Percentiles rank a stretch among this genome's conserved stretches.
Evolutionary conservation across 30 jellyfish, hydroid and myxozoan species (phyloP).

Genomic region (Turritopsis rubra): DNA sequence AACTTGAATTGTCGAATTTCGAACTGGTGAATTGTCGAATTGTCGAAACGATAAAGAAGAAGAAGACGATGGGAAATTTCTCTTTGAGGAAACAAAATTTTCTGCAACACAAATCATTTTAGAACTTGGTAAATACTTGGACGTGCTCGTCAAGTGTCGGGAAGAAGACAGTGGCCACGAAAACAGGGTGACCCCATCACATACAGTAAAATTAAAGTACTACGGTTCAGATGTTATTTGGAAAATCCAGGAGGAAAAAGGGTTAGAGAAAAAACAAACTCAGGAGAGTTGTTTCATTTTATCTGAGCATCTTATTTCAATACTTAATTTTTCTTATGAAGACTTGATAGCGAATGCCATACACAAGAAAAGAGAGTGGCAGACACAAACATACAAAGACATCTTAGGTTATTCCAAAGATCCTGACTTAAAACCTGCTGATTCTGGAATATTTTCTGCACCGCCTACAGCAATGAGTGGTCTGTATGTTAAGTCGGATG

Average conservation of each 20-base stretch:
- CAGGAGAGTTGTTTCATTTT: neutral
- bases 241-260: neutral
- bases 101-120: slow-evolving; percentile 65
- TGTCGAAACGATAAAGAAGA: slow-evolving; percentile 30
- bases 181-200: neutral
- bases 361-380: slow-evolving; percentile 57
- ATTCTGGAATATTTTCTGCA: slow-evolving; percentile 33
- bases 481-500: neutral
- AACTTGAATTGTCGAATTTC: neutral
- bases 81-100: slow-evolving; percentile 68
- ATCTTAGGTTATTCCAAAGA: slow-evolving; percentile 23
- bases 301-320: neutral
- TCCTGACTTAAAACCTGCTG: slow-evolving; percentile 28
- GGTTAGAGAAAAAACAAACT: too few species aligned
- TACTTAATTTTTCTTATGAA: slow-evolving; percentile 34
- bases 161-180: neutral
- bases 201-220: neutral
- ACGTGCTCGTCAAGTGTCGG: slow-evolving; percentile 4
- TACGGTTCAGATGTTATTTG: neutral
- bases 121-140: slow-evolving; percentile 46
- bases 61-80: slow-evolving; percentile 64
- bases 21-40: neutral
- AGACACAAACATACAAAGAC: slow-evolving; percentile 56
- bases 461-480: slow-evolving; percentile 48
- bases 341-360: slow-evolving; percentile 45